These are phyloP conservation scores for Caenorhabditis brenneri DNA, from an alignment of 1,140 invertebrate genomes.

Conservation along the genomic window DNA sequence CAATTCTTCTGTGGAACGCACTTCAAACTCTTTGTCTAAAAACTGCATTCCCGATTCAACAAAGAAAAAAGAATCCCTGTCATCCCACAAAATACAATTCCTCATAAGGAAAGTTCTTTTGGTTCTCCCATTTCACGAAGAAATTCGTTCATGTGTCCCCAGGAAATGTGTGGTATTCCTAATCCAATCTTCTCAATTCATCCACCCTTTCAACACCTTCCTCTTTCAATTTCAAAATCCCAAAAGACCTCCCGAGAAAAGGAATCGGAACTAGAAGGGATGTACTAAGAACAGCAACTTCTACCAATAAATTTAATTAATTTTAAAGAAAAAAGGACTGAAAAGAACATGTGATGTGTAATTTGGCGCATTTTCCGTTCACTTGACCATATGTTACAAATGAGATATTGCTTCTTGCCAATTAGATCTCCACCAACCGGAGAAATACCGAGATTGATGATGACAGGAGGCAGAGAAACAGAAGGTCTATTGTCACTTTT, in stretches of 20 bases:
- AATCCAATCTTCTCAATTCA: slow-evolving; percentile 16
- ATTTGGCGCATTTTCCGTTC: not conserved
- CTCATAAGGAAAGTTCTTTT: no score
- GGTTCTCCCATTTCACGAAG: not conserved
- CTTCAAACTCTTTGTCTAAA: no score
- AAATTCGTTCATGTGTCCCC: not conserved
- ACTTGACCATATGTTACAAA: slow-evolving; percentile 41
- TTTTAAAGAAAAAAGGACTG: not conserved
- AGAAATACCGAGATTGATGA: slow-evolving; percentile 29
- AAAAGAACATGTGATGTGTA: not conserved
- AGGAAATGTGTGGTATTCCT: slow-evolving; percentile 22
- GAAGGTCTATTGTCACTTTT: slow-evolving; percentile 7
- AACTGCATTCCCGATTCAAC: no score
- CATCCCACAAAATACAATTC: no score
- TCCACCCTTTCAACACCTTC: slow-evolving; percentile 10
- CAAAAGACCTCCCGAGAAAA: not conserved
- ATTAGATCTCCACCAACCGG: not conserved
- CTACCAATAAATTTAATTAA: no score
- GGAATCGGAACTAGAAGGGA: not conserved
- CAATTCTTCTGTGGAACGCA: no score
- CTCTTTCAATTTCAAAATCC: not conserved
- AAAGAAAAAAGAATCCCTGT: no score
- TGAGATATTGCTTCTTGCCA: slow-evolving; percentile 6
- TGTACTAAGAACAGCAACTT: not conserved
- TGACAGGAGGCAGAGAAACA: slow-evolving; percentile 2